Base-by-base conservation (phyloP, 1,140 invertebrate species). In the Drosophila pectinifera region DNA sequence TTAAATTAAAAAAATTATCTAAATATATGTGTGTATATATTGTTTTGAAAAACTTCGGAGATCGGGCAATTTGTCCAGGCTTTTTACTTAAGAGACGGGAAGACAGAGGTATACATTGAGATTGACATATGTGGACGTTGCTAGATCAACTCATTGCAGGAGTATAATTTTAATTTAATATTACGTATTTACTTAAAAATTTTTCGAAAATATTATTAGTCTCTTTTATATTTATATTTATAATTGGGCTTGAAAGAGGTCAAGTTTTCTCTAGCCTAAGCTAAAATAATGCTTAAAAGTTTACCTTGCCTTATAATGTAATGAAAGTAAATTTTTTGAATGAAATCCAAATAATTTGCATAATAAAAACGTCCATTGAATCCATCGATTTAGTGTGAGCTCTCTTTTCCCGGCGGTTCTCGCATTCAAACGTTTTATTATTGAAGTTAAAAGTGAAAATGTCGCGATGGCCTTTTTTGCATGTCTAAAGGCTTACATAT, bases 281-380 rank as follows among this genome's bases (percentile, higher is more conserved):
- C 39, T 31, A 42, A 68, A 38, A 36, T 38, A 59, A 28, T 36
- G 39, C 45, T 61, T 13, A 42, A 18, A 39, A 43, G 39, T 26
- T 46, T 7, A 22, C 20, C 45, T 31, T n/a, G 36, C 84, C 83
- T 45, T 73, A 80, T 63, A 77, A 75, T 61, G 83, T 73, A 88
- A 88, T 73, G 80, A 88, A 88, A 88, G 83, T 88, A 84, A 68
- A 89, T 89, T 58, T 89, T 80, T 84, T 67, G 18, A 83, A 88
- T 89, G 80, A 83, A 89, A 88, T 63, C 64, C 57, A 58, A 76
- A 31, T 28, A 39, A 81, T 86, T 88, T 88, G 75, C 83, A 86
- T 86, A 77, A 79, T 65, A 79, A 73, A 75, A 46, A 48, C 69
- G 43, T 34, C 41, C 34, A 31, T 62, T 69, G 56, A 56, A 39